Base-by-base conservation (phyloP, 2,113 vertebrate species). In the Picathartes gymnocephalus region DNA sequence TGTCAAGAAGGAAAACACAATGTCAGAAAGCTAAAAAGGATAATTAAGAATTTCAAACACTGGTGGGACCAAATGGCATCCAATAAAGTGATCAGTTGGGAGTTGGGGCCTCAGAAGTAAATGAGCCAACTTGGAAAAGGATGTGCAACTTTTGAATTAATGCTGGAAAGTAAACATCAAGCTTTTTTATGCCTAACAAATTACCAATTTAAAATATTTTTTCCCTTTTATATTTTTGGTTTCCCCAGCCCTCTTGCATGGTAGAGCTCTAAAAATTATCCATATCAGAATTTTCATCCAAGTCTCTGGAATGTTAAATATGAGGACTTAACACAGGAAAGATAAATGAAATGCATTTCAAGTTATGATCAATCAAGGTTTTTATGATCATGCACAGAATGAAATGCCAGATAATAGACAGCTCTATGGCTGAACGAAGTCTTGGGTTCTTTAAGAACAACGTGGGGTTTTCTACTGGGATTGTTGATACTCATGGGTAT, bases 1-100 rank as follows among this genome's bases (percentile, higher is more conserved):
- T 81, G 76, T 92, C 71, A 95, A 92, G 64, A 88, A 91, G 44
- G 68, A 93, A 96, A 95, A 86, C n/a, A 91, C 78, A 60, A 40
- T 81, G 82, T 92, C 90, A 95, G 69, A 93, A 92, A 79, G 31
- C 39, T 64, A 64, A 76, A 60, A 81, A 74, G 33, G 50, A 57
- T 88, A 90, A 81, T 94, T 92, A 81, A 78, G 48, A 86, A 65
- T 53, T 84, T 88, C 33, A 44, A 50, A 72, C 39, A 58, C 44
- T 66, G 13, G 13, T 45, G 31, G 42, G 47, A 74, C 35, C 14
- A 80, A 86, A 88, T 51, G 56, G 22, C 53, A 69, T 35, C 44
- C 81, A 68, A 50, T 47, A 20, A 82, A 78, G 6, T 13, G 28
- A 60, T 76, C 47, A 51, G 19, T 6, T 95, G 56, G 16, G 33